Base-by-base conservation (phyloP, 2,113 vertebrate genomes). In the Cranoglanis bouderius region DNA sequence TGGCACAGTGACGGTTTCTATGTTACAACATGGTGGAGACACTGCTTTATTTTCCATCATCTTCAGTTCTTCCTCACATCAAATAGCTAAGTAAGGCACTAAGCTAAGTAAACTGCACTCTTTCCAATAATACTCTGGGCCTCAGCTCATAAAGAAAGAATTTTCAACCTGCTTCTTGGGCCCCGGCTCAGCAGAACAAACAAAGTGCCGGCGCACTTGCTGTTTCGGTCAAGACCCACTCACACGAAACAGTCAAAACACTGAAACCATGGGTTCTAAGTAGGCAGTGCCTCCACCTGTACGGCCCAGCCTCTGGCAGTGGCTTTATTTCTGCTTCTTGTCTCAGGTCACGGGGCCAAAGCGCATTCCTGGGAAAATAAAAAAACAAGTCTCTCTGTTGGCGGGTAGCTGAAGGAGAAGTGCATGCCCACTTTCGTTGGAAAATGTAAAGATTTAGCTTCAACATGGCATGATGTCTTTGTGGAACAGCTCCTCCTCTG, bases 281-380 rank as follows among this genome's bases (percentile, higher is more conserved):
- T 24, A 53, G 32, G 43, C 59, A 53, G 46, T 49, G 24, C 74
- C 40, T n/a, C 55, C n/a, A 86, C 67, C 84, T 87, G 55, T 24
- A 32, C 38, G 51, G 40, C 63, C 51, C 55, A 65, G 19, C n/a
- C 35, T 67, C 53, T 74, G 57, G 40, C 81, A 81, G n/a, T 12
- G 19, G 40, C 70, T 38, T 46, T 35, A n/a, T 43, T 29, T 63
- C 43, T 77, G 67, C 74, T 86, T 78, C 78, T n/a, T 32, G 53
- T 2, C 46, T 74, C 65, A 72, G 89, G 89, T 94, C 93, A 94
- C 82, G 40, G 80, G 90, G 89, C 88, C 89, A 49, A 85, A 65
- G 16, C 89, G 82, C 92, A 93, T 94, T 94, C 92, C 93, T 93
- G 89, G 6, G 77, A 53, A 85, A 88, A 90, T 55, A 32, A 26